Evolutionary conservation across 2,888 invertebrate genomes (phyloP).

Genomic region (Salticus scenicus): DNA sequence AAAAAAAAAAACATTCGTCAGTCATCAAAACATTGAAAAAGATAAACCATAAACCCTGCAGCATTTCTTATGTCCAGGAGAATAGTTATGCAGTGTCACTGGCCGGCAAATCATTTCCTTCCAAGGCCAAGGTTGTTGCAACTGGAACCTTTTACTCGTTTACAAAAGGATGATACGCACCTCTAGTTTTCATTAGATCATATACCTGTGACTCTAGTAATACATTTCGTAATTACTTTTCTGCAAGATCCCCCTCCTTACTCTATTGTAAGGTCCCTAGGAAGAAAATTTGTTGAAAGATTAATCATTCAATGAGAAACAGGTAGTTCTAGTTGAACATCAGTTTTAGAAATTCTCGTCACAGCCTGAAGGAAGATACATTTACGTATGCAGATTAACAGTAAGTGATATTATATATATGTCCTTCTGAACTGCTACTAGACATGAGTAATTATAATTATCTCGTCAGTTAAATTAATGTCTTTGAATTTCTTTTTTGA

Average conservation of each 20-base stretch:
- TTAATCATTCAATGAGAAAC: not conserved
- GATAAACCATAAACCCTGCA: not conserved
- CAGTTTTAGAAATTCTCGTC: not conserved
- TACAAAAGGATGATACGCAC: not conserved
- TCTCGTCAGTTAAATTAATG: no score
- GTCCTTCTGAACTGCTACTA: not conserved
- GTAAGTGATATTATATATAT: no score
- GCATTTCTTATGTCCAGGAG: not conserved
- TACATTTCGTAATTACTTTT: not conserved
- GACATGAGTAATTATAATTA: no score
- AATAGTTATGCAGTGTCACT: conserved; percentile 34
- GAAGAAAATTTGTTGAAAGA: not conserved
- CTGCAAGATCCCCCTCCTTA: not conserved
- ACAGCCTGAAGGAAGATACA: no score
- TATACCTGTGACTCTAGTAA: not conserved
- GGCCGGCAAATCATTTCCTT: conserved; percentile 42
- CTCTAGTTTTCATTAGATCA: not conserved
- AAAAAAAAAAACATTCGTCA: not conserved
- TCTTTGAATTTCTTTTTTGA: no score
- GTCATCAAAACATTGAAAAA: not conserved
- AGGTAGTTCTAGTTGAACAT: not conserved
- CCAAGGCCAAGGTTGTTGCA: conserved; percentile 51
- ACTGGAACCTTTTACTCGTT: conserved; percentile 20
- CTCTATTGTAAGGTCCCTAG: not conserved
- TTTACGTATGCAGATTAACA: no score